These are phyloP conservation scores for Diploscapter pachys DNA, from an alignment of 1,140 invertebrate species.

Conservation along the genomic window DNA sequence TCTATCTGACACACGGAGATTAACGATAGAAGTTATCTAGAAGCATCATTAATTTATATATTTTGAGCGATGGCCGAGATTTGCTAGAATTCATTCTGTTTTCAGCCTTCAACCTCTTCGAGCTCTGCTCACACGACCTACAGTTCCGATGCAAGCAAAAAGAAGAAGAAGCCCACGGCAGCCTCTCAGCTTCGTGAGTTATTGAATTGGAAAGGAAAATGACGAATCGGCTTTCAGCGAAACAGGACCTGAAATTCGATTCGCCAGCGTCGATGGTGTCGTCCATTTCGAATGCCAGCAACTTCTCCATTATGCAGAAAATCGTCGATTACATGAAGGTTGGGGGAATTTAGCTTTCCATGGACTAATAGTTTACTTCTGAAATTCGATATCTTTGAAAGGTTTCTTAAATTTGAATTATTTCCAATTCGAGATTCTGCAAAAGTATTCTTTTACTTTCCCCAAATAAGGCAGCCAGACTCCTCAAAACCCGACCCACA, in stretches of 20 bases:
- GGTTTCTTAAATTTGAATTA: no score
- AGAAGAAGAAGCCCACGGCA: conserved; percentile 25
- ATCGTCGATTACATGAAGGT: conserved; percentile 92
- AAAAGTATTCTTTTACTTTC: no score
- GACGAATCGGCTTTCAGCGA: background rate
- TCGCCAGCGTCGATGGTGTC: background rate
- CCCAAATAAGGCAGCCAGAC: no score
- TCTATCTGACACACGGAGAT: background rate
- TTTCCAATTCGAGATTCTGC: no score
- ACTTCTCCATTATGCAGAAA: conserved; percentile 89
- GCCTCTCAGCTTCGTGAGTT: background rate
- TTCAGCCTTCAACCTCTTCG: no score
- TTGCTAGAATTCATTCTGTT: no score
- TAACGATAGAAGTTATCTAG: background rate
- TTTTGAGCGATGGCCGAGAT: no score
- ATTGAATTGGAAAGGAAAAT: conserved; percentile 5
- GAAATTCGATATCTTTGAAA: no score
- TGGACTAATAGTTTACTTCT: background rate
- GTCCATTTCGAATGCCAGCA: conserved; percentile 67
- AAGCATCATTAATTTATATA: no score
- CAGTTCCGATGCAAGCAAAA: conserved; percentile 21
- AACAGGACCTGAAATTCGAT: conserved; percentile 19
- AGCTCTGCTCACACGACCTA: conserved; percentile 18
- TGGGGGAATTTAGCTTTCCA: background rate
- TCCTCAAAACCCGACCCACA: no score